Conservation (phyloP, 1,140 invertebrate genomes). For the Hycleus phaleratus region DNA sequence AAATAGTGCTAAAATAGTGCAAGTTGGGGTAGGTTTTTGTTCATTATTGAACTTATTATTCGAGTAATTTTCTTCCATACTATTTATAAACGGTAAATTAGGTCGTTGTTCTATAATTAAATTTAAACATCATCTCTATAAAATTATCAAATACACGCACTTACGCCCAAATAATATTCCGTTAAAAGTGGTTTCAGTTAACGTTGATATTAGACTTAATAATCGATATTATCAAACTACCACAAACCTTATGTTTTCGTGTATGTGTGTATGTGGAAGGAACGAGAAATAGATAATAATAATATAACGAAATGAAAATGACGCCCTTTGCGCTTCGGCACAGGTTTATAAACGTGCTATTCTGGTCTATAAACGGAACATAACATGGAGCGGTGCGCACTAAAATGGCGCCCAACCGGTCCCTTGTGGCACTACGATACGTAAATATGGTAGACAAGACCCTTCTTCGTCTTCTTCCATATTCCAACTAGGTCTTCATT, state of each 20-base stretch:
- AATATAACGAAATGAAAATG: slow-evolving; percentile 36
- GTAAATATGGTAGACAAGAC: no score
- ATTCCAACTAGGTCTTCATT: slow-evolving; percentile 1
- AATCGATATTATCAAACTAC: slow-evolving; percentile 4
- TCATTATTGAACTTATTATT: no score
- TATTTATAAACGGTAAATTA: no score
- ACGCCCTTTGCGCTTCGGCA: slow-evolving; percentile 33
- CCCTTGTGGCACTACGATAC: slow-evolving; percentile 22
- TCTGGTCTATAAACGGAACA: slow-evolving; percentile 37
- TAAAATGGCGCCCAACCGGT: slow-evolving; percentile 32
- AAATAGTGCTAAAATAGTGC: no score
- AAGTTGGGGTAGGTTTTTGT: no score
- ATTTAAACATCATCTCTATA: no score
- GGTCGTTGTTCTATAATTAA: no score
- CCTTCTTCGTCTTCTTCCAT: slow-evolving; percentile 2
- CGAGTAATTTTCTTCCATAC: no score
- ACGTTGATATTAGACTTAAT: no score
- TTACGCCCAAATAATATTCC: no score
- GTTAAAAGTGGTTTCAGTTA: no score
- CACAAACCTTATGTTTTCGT: background rate
- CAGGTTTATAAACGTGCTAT: slow-evolving; percentile 37
- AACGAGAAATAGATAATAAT: slow-evolving; percentile 30
- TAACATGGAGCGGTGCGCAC: slow-evolving; percentile 35
- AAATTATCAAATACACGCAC: no score
- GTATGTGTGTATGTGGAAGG: background rate